These are phyloP conservation scores for Adineta ricciae DNA, from an alignment of 2,888 invertebrate genomes.

Conservation along the genomic window DNA sequence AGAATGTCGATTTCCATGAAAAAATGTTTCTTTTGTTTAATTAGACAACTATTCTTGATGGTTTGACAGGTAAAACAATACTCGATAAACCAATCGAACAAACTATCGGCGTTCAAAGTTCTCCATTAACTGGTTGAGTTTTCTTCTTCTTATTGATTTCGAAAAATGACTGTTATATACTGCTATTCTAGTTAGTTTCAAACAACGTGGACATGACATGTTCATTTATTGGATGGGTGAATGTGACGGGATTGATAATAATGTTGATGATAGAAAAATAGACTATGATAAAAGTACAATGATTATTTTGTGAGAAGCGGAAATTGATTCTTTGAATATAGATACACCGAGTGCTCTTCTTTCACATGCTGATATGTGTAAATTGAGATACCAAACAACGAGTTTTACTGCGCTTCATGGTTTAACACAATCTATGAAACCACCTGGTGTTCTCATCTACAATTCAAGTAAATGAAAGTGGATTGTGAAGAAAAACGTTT, in stretches of 20 bases:
- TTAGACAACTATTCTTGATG: slow-evolving; percentile 57
- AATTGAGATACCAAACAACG: slow-evolving; percentile 62
- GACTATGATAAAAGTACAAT: slow-evolving; percentile 48
- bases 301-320: not conserved
- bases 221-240: slow-evolving; percentile 69
- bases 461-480: slow-evolving; percentile 56
- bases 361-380: slow-evolving; percentile 58
- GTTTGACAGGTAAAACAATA: slow-evolving; percentile 57
- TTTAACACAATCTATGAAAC: slow-evolving; percentile 59
- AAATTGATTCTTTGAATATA: not conserved
- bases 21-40: not conserved
- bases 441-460: slow-evolving; percentile 65
- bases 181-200: slow-evolving; percentile 37
- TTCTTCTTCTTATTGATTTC: not conserved
- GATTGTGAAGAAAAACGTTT: too few relatives aligned
- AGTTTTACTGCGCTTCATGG: slow-evolving; percentile 61
- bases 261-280: slow-evolving; percentile 47
- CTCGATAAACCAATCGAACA: slow-evolving; percentile 58
- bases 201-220: slow-evolving; percentile 61
- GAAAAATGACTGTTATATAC: slow-evolving; percentile 49
- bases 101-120: slow-evolving; percentile 54
- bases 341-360: not conserved
- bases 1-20: too few relatives aligned
- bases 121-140: slow-evolving; percentile 41
- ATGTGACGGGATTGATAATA: slow-evolving; percentile 52